Base-by-base conservation (phyloP, 2,797 vertebrate genomes). In the Coregonus sp. region DNA sequence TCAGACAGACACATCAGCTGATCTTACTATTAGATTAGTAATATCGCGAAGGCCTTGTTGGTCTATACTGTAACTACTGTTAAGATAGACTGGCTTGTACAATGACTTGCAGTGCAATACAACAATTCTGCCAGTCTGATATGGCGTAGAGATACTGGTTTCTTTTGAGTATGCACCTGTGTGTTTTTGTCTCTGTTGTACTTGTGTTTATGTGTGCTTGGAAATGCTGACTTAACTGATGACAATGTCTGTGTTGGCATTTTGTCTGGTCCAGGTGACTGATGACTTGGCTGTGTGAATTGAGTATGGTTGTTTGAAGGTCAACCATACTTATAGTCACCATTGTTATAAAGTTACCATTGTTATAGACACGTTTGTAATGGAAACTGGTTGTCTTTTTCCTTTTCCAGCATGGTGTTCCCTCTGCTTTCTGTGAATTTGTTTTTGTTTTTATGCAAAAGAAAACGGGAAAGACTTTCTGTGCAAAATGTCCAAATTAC, bases 371-470 rank as follows among this genome's bases (percentile, higher is more conserved):
- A 37, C 1, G 2, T 40, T 7, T n/a, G 1, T 40, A 2, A 40
- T 7, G 1, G 1, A 40, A 40, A 40, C 37, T 9, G 37, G 68
- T 25, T 75, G 77, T 78, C 79, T 51, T 81, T 35, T 20, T 84
- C n/a, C 14, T 77, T 78, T 52, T 1, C 0, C 1, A 56, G 74
- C 1, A 9, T 77, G 20, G 54, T n/a, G 1, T 40, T 20, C 40
- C 73, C 73, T 75, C 65, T 75, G 73, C 14, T 25, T 65, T 61
- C 52, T 71, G 56, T 76, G 40, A 15, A 40, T 25, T 25, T 25
- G 25, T 25, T 25, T 25, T 25, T 25, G 25, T 25, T 25, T 25
- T 25, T 25, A 25, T 47, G 9, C 40, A 47, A 47, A 2, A 47
- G 9, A 2, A 9, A 47, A 37, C 5, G 5, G 40, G 40, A 47